Evolutionary conservation across 2,797 vertebrate species (phyloP).

Genomic region (Sebastes oblongus): DNA sequence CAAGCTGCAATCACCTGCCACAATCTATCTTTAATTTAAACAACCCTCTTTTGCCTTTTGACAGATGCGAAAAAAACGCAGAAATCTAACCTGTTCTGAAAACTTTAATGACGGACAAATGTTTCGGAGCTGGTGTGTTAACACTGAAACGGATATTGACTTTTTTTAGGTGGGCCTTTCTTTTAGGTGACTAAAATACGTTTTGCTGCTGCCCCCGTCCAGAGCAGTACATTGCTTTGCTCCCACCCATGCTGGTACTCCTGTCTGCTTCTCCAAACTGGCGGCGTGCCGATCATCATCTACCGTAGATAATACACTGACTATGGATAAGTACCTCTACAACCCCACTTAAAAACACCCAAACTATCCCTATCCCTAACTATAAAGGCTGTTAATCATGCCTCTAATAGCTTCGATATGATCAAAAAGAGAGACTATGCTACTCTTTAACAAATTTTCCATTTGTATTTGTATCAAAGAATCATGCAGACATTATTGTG

Average conservation of each 20-base stretch:
- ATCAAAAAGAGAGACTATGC: not conserved
- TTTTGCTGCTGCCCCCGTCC: too few relatives aligned
- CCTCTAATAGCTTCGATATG: not conserved
- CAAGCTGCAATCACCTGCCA: too few relatives aligned
- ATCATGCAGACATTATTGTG: not conserved
- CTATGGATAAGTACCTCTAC: not conserved
- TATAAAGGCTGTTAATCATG: not conserved
- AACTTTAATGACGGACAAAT: too few relatives aligned
- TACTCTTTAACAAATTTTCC: conserved; percentile 1
- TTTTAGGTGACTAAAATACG: too few relatives aligned
- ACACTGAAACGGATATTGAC: too few relatives aligned
- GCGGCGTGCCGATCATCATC: rapidly evolving
- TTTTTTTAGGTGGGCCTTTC: too few relatives aligned
- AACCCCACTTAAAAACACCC: not conserved
- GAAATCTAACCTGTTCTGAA: too few relatives aligned
- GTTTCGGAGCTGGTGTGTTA: too few relatives aligned
- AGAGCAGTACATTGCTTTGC: not conserved
- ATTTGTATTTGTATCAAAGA: conserved; percentile 1
- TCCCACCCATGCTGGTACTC: not conserved
- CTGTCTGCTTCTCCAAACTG: not conserved
- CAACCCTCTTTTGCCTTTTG: too few relatives aligned
- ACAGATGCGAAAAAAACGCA: too few relatives aligned
- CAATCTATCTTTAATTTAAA: too few relatives aligned
- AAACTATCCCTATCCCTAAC: not conserved
- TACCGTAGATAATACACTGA: rapidly evolving